Percentiles rank a stretch among this genome's conserved stretches.
phyloP scores from a whole-genome alignment of 2,113 vertebrate genomes.

The Coturnix japonica region DNA sequence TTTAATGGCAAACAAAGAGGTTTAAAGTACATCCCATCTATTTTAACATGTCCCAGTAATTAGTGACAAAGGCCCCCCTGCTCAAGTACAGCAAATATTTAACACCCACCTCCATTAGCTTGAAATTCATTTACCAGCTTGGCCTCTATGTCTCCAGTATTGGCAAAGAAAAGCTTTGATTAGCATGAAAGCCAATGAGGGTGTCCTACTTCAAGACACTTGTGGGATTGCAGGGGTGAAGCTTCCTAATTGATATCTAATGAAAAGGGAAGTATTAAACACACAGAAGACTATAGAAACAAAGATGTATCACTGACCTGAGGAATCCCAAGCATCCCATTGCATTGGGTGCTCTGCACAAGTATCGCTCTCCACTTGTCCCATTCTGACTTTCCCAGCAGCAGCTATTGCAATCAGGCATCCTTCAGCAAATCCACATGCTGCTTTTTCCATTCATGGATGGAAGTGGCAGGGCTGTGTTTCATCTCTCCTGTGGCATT shows the following conservation, averaged over 20 bases:
- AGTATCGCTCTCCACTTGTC: not conserved
- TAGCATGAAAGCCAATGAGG: not conserved
- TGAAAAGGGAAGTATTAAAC: not conserved
- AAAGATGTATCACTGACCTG: not conserved
- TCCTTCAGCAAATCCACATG: accelerated
- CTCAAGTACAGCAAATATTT: constrained; percentile 72
- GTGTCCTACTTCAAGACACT: not conserved
- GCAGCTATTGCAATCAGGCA: accelerated
- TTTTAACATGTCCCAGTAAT: constrained; percentile 62
- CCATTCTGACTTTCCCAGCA: not conserved
- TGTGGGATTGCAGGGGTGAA: not conserved
- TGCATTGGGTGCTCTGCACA: not conserved
- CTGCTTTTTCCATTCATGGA: not conserved
- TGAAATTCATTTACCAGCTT: constrained; percentile 54
- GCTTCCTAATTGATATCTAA: not conserved
- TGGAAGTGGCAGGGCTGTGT: not conserved
- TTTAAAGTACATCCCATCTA: constrained; percentile 62
- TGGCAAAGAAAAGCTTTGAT: not conserved
- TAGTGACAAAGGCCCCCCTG: constrained; percentile 57
- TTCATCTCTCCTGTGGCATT: not conserved
- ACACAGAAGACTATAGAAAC: not conserved
- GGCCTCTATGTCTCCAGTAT: not conserved
- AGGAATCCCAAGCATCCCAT: accelerated
- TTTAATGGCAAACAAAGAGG: constrained; percentile 64
- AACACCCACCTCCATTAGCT: constrained; percentile 49